Evolutionary conservation across 2,888 invertebrate genomes (phyloP).

Genomic region (Stenurella melanura): DNA sequence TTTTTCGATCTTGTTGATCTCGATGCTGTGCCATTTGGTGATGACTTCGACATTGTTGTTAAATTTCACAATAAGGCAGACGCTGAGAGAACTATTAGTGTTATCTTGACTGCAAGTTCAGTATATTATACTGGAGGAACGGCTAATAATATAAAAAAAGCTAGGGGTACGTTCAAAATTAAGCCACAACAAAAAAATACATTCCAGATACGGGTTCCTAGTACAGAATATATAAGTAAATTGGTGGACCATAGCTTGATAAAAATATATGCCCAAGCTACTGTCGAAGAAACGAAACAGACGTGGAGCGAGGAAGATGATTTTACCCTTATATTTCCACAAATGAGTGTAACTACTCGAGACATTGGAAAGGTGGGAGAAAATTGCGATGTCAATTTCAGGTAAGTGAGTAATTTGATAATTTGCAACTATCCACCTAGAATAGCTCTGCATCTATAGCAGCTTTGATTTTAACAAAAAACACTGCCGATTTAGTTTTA

Average conservation of each 20-base stretch:
- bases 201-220: conserved; percentile 76
- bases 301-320: conserved; percentile 90
- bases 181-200: conserved; percentile 74
- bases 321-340: conserved; percentile 86
- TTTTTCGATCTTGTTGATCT: conserved; percentile 80
- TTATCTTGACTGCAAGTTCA: conserved; percentile 80
- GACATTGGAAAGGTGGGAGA: conserved; percentile 73
- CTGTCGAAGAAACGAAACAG: conserved; percentile 86
- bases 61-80: conserved; percentile 79
- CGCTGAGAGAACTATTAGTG: conserved; percentile 78
- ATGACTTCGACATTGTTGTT: conserved; percentile 80
- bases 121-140: conserved; percentile 87
- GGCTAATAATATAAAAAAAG: conserved; percentile 81
- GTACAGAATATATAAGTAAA: conserved; percentile 85
- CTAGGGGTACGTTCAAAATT: conserved; percentile 79
- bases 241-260: conserved; percentile 87
- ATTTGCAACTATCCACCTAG: no score
- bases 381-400: conserved; percentile 76
- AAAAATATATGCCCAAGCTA: conserved; percentile 86
- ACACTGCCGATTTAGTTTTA: no score
- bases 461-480: no score
- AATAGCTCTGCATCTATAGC: no score
- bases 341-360: conserved; percentile 79
- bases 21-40: conserved; percentile 82
- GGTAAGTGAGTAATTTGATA: no score